Base-by-base conservation (phyloP, 1,140 invertebrate genomes). In the Nephila pilipes region DNA sequence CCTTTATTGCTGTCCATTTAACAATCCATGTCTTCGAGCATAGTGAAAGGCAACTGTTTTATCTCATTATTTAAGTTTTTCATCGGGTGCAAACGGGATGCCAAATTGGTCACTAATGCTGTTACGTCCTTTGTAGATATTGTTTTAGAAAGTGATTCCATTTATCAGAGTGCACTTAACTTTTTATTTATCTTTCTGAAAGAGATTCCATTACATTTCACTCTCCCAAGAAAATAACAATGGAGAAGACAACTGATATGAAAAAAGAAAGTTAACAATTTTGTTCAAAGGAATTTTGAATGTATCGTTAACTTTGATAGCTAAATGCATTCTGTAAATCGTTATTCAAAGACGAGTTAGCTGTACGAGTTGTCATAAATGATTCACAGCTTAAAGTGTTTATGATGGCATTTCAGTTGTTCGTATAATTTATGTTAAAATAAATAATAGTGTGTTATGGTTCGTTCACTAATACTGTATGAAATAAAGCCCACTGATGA, bases 31-130 rank as follows among this genome's bases (percentile, higher is more conserved):
- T 85, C 83, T 58, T 58, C 57, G 29, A 85, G 57, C 55, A 57
- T 25, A 60, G 83, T 85, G 83, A 60, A 85, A 85, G 83, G 46
- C 83, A 85, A 55, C 75, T 58, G 88, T 90, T 80, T 90, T 79
- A 90, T 90, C 65, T 90, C 75, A 90, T 90, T 90, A 90, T 38
- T 80, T 80, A 90, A 88, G 87, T 88, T 88, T 80, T 80, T 90
- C 88, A 80, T 90, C 88, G 32, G 60, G 38, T 69, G 63, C 83
- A 36, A 90, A 90, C 88, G 54, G 36, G 55, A 90, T 69, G 88
- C 88, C 88, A 90, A 90, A 90, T 80, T 80, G 69, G 75, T 80
- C 69, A 25, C 88, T 90, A 90, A 90, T 90, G 69, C 75, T 90
- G 75, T 90, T 90, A 90, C 29, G 18, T 38, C 58, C 57, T 58